Evolutionary conservation across 1,140 invertebrate species (phyloP), one percentile per base, ranked within the genome.

Genomic region (Eumeta japonica): DNA sequence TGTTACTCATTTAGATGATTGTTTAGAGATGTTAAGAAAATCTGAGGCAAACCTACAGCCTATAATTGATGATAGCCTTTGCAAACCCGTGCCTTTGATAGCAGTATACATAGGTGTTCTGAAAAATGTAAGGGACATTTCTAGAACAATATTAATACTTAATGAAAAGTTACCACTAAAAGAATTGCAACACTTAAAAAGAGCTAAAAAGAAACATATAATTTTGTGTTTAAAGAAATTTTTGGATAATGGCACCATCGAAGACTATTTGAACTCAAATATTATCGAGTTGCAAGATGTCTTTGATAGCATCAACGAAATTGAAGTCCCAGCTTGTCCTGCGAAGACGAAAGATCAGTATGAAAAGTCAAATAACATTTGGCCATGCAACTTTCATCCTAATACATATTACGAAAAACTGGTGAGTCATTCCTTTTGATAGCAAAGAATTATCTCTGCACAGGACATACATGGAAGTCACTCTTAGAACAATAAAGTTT

Each of bases 331-430:
- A 1, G 55, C 62, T 24, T 52, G 46, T 3, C 48, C 79, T 10
- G 85, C 88, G 3, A 79, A 80, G 50, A 81, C 87, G 1, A 80
- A 82, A 35, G 60, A 58, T 28, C 92, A 94, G 54, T 88, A 83
- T 58, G 65, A 81, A 5, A 66, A 76, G 47, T 78, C 80, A 2
- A 76, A 76, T 1, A 70, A 75, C 40, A 62, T 82, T 18, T 96
- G 92, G 93, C 88, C 91, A 0, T 82, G 87, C 15, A 91, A 89
- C 60, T 95, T 94, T 75, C 86, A 90, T 78, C 86, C 81, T 29
- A 85, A 90, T 57, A 79, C 80, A 44, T 82, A 81, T 48, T 57
- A 85, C 2, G 89, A 92, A 58, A 81, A 76, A 32, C 47, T 89
- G 27, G 51, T 81, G 0, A 72, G 76, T 30, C 82, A 83, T 3